Base-by-base conservation (phyloP, 2,888 invertebrate species). In the Epiblema foenella region DNA sequence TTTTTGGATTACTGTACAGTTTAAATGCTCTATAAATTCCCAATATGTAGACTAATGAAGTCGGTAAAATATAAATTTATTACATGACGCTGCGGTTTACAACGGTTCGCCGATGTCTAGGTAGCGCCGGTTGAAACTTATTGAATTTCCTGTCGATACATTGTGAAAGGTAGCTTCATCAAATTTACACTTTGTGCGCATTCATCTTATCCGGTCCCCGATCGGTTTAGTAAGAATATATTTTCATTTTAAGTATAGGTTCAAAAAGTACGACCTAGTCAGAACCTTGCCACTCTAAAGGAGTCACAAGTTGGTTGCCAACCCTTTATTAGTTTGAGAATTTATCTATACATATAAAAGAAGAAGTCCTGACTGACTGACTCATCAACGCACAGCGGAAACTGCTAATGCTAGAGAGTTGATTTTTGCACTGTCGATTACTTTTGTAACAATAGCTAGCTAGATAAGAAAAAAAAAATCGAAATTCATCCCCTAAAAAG, bases 131-230 rank as follows among this genome's bases (percentile, higher is more conserved):
- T 76, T 78, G 78, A 77, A 82, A 81, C 83, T 86, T 79, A 89
- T 86, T 81, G 78, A 86, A 87, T 88, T 89, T 91, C 86, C 88
- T 64, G 75, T 79, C 74, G 71, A 78, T 76, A 77, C 71, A 69
- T 72, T 68, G 75, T 76, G 73, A 78, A 83, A 82, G 80, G 76
- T 79, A 77, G 73, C 82, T 81, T 81, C 76, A 84, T 84, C 79
- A 81, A 84, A 82, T 83, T 80, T 77, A 74, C 51, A 37, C 24
- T 58, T 64, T 63, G 51, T 42, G 51, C 58, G 10, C 29, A 15
- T 58, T 69, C 56, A 37, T 46, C 56, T 33, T n/a, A n/a, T 54
- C 72, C 69, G 46, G 67, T 51, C 20, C 18, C 63, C 37, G 37
- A 63, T 51, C n/a, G n/a, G n/a, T 63, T 63, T 18, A 17, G 15